Percentiles rank a stretch among this genome's conserved stretches.
Conservation (phyloP, 2,113 vertebrate species). For the Clarias macrocephalus region DNA sequence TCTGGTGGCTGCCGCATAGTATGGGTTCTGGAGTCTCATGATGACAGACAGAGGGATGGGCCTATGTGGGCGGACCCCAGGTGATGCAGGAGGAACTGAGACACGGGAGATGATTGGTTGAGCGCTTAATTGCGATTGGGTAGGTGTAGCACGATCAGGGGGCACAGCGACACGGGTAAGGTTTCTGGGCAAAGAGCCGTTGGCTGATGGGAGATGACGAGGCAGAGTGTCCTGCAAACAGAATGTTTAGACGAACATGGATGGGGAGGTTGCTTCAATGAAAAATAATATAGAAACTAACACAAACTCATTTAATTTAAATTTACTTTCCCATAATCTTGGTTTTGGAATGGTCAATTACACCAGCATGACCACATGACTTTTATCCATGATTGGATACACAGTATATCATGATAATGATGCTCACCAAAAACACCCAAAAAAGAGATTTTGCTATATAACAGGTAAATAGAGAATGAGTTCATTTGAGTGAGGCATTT, state of each 20-base stretch:
- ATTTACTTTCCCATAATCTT: no score
- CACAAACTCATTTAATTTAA: neutral
- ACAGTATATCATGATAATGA: no score
- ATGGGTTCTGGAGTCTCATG: slow-evolving; percentile 83
- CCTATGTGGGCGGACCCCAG: slow-evolving; percentile 61
- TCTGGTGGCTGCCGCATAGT: slow-evolving; percentile 41
- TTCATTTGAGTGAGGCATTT: neutral
- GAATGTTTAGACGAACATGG: neutral
- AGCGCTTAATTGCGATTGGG: slow-evolving; percentile 62
- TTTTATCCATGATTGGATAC: no score
- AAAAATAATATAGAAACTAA: neutral
- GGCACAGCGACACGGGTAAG: slow-evolving; percentile 67
- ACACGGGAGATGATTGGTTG: slow-evolving; percentile 82
- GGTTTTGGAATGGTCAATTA: no score
- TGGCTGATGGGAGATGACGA: slow-evolving; percentile 52
- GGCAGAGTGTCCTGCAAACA: slow-evolving; percentile 56
- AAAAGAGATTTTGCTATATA: no score
- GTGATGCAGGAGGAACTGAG: slow-evolving; percentile 75
- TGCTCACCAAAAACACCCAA: no score
- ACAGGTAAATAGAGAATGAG: neutral
- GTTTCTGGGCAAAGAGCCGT: slow-evolving; percentile 76
- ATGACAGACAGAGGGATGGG: slow-evolving; percentile 87
- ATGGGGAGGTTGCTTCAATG: neutral
- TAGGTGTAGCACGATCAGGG: slow-evolving; percentile 61
- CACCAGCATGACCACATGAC: no score